Base-by-base conservation (phyloP, 37 sponge, comb jelly and placozoan species). In the Agelas oroides region DNA sequence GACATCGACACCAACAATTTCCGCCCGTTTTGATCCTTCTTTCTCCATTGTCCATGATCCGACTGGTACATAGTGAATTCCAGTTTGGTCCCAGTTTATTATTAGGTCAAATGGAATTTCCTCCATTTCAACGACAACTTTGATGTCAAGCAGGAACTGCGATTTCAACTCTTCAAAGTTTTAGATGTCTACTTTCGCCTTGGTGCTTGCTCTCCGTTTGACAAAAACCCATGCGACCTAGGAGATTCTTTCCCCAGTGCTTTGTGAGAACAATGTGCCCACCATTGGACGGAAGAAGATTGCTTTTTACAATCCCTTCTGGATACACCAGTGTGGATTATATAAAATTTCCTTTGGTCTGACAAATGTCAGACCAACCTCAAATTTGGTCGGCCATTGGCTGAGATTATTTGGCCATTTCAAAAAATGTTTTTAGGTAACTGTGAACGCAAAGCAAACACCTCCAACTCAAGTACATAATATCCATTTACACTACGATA, bases 11-110 rank as follows among this genome's bases (percentile, higher is more conserved):
- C n/a, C n/a, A n/a, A n/a, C n/a, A n/a, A n/a, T n/a, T 5, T 39
- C 23, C 18, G 84, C 76, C 65, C n/a, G 12, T 37, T 89, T 81
- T 1, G 75, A 39, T 25, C 74, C 77, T 70, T 63, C 20, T 58
- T 77, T 28, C 1, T 33, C 53, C 90, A 84, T 83, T 20, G 84
- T 89, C 90, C 90, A 89, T 20, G 69, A 23, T 27, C 68, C 28
- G 8, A 70, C 62, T 58, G 84, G 90, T 25, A 76, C 78, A 60
- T n/a, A n/a, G n/a, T n/a, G n/a, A n/a, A n/a, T n/a, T n/a, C n/a
- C n/a, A n/a, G n/a, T n/a, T n/a, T 89, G 90, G 69, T 89, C 90
- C 80, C 79, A 89, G 39, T 89, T 89, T 21, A 83, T 52, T 12
- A 89, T 53, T 65, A 84, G 58, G n/a, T 61, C 55, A 33, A 25